Evolutionary conservation across 2,113 vertebrate species (phyloP).

Genomic region (Athene noctua): DNA sequence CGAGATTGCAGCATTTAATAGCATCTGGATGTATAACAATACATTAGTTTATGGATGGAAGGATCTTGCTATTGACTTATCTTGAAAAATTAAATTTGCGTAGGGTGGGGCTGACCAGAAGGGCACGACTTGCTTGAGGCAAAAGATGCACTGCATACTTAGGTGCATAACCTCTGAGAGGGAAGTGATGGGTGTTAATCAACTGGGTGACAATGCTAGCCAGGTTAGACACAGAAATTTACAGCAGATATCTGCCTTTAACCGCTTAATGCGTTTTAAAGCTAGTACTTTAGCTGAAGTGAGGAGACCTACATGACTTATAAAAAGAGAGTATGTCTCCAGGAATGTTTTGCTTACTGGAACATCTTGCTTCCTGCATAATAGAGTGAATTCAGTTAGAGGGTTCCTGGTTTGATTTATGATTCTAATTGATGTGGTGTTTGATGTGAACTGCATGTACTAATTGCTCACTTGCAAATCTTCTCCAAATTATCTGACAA

Average conservation of each 20-base stretch:
- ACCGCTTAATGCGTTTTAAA: background rate
- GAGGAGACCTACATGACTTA: background rate
- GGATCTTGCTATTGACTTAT: background rate
- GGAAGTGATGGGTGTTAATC: background rate
- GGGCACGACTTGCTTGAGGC: background rate
- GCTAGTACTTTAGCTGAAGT: background rate
- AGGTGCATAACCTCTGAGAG: background rate
- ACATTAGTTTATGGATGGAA: background rate
- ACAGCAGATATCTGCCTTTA: background rate
- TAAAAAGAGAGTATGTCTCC: background rate
- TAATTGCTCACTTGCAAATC: conserved; percentile 18
- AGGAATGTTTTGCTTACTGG: background rate
- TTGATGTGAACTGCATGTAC: background rate
- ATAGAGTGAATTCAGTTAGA: background rate
- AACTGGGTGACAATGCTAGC: background rate
- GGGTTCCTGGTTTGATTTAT: conserved; percentile 15
- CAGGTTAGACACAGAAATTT: background rate
- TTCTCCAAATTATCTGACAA: background rate
- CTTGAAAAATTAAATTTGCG: background rate
- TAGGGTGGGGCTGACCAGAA: background rate
- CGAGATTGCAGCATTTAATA: background rate
- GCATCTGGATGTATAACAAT: background rate
- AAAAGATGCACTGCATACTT: fast-evolving
- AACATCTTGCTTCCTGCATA: background rate
- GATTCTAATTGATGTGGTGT: background rate